These are phyloP conservation scores for Notamacropus eugenii DNA, from an alignment of 2,797 vertebrate genomes.

Conservation along the genomic window DNA sequence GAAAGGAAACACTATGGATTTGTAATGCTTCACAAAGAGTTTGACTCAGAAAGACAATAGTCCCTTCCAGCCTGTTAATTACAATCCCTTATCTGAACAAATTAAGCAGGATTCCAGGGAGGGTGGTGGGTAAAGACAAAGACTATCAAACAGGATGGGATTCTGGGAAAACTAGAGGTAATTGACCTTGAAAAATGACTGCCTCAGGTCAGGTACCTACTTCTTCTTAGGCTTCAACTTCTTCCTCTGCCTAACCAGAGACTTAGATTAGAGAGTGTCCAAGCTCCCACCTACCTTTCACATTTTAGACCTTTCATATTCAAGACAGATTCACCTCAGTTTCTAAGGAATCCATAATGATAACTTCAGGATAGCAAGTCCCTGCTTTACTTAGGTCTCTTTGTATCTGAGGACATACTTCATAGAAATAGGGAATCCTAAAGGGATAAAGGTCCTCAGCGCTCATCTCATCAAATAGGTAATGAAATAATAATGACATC, in stretches of 20 bases:
- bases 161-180: not conserved
- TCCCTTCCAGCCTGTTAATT: not conserved
- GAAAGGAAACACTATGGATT: constrained; percentile 2
- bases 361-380: not conserved
- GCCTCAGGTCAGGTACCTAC: not conserved
- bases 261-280: not conserved
- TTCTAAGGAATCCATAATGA: not conserved
- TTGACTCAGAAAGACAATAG: not conserved
- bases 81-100: not conserved
- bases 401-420: not conserved
- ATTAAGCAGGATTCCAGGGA: not conserved
- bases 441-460: not conserved
- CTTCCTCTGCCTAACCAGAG: not conserved
- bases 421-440: not conserved
- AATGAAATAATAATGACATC: not conserved
- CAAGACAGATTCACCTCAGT: not conserved
- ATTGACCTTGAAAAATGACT: not conserved
- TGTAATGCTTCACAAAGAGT: not conserved
- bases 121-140: not conserved
- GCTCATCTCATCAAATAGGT: not conserved
- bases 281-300: not conserved
- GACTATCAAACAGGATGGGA: not conserved
- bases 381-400: not conserved
- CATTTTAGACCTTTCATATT: not conserved
- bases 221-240: not conserved